Evolutionary conservation across 2,888 invertebrate genomes (phyloP).

Genomic region (Sphecodes monilicornis): DNA sequence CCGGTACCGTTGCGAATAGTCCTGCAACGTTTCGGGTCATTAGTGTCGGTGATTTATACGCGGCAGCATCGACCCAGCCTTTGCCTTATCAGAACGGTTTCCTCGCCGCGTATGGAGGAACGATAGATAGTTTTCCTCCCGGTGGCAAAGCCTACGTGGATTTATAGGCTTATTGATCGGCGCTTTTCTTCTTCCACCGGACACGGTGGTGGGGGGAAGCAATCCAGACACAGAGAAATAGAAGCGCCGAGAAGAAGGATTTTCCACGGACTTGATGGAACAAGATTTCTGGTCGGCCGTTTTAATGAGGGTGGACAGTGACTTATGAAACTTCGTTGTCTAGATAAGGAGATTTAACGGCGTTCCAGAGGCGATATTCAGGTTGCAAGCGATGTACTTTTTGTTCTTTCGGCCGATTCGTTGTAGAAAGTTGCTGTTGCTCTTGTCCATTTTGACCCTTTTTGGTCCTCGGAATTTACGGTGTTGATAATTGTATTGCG

Average conservation of each 20-base stretch:
- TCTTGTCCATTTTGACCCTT: neutral
- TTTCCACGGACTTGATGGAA: neutral
- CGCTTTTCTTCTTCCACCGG: constrained; percentile 1
- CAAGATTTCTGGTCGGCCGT: neutral
- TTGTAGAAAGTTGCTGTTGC: constrained; percentile 8
- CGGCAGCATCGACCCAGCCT: constrained; percentile 6
- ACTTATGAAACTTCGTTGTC: constrained; percentile 9
- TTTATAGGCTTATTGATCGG: constrained; percentile 23
- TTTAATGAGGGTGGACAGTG: constrained; percentile 16
- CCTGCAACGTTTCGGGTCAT: constrained; percentile 31
- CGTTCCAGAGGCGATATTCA: neutral
- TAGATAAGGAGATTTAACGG: constrained; percentile 11
- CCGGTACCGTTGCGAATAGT: constrained; percentile 24
- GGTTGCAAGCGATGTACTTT: neutral
- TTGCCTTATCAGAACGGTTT: constrained; percentile 28
- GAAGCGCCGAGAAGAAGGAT: neutral
- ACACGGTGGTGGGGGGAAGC: neutral
- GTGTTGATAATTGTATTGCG: neutral
- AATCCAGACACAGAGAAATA: neutral
- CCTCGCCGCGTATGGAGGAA: constrained; percentile 1
- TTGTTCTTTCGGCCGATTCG: neutral
- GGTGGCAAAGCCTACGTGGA: neutral
- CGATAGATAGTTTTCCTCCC: constrained; percentile 26
- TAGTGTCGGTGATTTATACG: constrained; percentile 21
- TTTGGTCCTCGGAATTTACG: neutral